Evolutionary conservation across 2,888 invertebrate species (phyloP), one percentile per base, ranked within the genome.

Genomic region (Phlogophora meticulosa): DNA sequence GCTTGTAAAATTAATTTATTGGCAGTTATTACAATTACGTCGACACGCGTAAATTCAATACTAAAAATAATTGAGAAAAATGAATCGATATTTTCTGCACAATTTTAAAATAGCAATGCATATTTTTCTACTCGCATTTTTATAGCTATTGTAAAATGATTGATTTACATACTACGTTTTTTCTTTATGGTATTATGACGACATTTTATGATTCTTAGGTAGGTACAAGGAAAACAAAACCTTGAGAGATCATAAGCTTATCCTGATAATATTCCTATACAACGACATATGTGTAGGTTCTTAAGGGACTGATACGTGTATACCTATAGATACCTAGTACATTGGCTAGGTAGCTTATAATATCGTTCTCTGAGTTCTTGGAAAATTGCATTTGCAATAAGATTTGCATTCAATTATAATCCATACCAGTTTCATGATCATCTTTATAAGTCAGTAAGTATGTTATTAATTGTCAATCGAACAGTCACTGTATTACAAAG

Each of bases 401-500:
- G 42, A 58, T 65, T 65, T 24, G 45, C 53, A 65, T 65, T 62
- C 24, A 55, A 56, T 66, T 62, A 58, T 28, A 34, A 5, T 15
- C 28, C 2, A 32, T 38, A 36, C 20, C 28, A 58, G 66, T 45
- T 53, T 60, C 13, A 48, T 36, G 32, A 34, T 48, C n/a, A 62
- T 63, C 28, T 64, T 53, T 40, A 34, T 46, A 40, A 46, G 13
- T 17, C 17, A 36, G 24, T 73, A 52, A 45, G 28, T 53, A 53
- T 17, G 55, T 10, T 40, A 45, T 40, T 64, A 63, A 66, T 43
- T 42, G 9, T 52, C 32, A 49, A 66, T 72, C 68, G 72, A 81
- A 75, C 72, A 70, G 81, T 78, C 72, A 83, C 82, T 72, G 62
- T 32, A 46, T 24, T 34, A 32, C 38, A 56, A 59, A 49, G 20